phyloP scores from a whole-genome alignment of 2,113 vertebrate genomes.

The Oryzias celebensis region DNA sequence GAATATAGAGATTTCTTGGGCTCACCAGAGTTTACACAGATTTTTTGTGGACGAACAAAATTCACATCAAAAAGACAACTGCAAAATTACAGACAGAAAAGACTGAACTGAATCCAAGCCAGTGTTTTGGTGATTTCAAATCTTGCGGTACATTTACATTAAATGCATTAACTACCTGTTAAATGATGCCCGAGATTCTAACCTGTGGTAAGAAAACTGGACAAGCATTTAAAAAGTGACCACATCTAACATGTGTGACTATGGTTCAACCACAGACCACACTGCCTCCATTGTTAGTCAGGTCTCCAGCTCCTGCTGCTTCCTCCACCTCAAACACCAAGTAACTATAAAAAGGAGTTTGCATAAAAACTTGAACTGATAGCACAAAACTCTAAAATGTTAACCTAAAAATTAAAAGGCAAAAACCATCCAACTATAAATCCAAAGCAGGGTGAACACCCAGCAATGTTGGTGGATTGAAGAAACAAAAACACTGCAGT shows the following conservation, averaged over 20 bases:
- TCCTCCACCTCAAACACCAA: conserved; percentile 41
- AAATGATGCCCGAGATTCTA: neutral
- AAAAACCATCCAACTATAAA: conserved; percentile 3
- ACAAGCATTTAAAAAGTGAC: conserved; percentile 10
- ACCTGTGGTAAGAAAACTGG: conserved; percentile 5
- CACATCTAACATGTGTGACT: conserved; percentile 41
- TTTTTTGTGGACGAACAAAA: neutral
- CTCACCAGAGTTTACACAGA: neutral
- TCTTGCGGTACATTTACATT: neutral
- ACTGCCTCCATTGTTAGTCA: conserved; percentile 9
- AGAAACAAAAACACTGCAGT: neutral
- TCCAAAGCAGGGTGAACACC: too few relatives aligned
- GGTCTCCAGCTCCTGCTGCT: conserved; percentile 12
- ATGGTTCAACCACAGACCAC: conserved; percentile 40
- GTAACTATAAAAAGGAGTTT: conserved; percentile 3
- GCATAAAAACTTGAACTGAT: neutral
- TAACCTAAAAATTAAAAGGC: conserved; percentile 5
- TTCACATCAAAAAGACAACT: neutral
- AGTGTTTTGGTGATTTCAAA: neutral
- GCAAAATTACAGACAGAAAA: neutral
- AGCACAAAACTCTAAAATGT: neutral
- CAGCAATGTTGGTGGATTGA: too few relatives aligned
- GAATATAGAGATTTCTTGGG: neutral
- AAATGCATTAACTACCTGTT: neutral
- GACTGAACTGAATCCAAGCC: neutral